phyloP scores from a whole-genome alignment of 2,888 invertebrate species.

The Caenorhabditis sinica region DNA sequence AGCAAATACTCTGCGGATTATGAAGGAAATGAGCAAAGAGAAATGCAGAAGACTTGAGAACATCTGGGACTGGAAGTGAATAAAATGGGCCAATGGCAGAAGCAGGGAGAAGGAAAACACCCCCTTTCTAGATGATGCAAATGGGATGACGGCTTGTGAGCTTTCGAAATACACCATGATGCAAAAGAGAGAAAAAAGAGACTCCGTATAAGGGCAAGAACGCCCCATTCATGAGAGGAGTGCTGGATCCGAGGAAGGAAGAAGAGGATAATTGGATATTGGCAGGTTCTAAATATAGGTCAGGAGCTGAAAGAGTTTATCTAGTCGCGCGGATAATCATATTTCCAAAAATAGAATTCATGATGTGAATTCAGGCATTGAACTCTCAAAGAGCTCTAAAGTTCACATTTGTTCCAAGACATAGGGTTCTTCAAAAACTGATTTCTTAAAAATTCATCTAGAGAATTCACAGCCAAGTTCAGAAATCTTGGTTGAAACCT shows the following conservation, averaged over 20 bases:
- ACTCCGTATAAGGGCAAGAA: slow-evolving; percentile 16
- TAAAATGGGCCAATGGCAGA: no score
- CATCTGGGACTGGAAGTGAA: slow-evolving; percentile 43
- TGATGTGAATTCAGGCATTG: not conserved
- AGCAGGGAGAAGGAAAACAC: slow-evolving; percentile 13
- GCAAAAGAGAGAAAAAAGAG: slow-evolving; percentile 23
- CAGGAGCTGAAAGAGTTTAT: not conserved
- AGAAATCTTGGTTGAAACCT: no score
- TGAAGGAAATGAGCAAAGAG: slow-evolving; percentile 11
- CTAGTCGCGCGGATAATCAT: not conserved
- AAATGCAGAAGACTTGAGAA: slow-evolving; percentile 16
- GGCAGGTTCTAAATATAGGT: not conserved
- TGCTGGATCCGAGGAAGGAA: not conserved
- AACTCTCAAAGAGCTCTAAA: no score
- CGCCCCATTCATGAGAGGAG: not conserved
- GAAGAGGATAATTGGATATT: not conserved
- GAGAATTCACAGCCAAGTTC: no score
- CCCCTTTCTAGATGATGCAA: slow-evolving; percentile 57
- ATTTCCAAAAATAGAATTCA: not conserved
- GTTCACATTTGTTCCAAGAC: no score
- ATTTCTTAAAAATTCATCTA: no score
- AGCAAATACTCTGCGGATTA: slow-evolving; percentile 6
- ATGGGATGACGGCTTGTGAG: slow-evolving; percentile 42
- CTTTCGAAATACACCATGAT: slow-evolving; percentile 54
- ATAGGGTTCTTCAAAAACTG: no score